Percentiles rank a stretch among this genome's conserved stretches.
Conservation (phyloP, 2,113 vertebrate genomes). For the Psophia crepitans region DNA sequence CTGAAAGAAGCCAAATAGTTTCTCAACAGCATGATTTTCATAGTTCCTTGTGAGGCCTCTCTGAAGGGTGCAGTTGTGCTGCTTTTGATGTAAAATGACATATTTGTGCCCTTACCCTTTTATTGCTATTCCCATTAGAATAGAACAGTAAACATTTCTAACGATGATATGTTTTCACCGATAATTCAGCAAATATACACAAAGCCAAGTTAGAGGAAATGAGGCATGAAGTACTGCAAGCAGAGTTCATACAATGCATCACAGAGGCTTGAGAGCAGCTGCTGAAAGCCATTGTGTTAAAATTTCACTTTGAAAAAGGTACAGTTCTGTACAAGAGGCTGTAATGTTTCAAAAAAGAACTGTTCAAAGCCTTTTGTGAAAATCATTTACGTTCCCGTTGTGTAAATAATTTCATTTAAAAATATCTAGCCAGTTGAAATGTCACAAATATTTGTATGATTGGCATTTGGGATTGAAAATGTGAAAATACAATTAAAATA, state of each 20-base stretch:
- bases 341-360: background rate
- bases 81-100: background rate
- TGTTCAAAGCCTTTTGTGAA: background rate
- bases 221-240: background rate
- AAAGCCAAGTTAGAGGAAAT: constrained; percentile 33
- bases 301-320: constrained; percentile 47
- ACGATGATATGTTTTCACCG: background rate
- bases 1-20: background rate
- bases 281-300: constrained; percentile 13
- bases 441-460: background rate
- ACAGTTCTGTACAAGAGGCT: background rate
- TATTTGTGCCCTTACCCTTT: background rate
- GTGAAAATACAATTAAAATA: background rate
- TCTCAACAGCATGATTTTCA: background rate
- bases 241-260: background rate
- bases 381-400: constrained; percentile 11
- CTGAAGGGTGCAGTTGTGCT: background rate
- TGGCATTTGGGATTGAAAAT: background rate
- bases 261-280: constrained; percentile 24
- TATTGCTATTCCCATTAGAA: constrained; percentile 7
- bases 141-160: constrained; percentile 16
- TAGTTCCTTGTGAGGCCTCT: background rate
- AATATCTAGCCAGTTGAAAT: background rate
- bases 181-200: background rate
- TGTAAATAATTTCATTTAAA: background rate